Evolutionary conservation across 2,797 vertebrate genomes (phyloP).

Genomic region (Cryptoblepharus egeriae): DNA sequence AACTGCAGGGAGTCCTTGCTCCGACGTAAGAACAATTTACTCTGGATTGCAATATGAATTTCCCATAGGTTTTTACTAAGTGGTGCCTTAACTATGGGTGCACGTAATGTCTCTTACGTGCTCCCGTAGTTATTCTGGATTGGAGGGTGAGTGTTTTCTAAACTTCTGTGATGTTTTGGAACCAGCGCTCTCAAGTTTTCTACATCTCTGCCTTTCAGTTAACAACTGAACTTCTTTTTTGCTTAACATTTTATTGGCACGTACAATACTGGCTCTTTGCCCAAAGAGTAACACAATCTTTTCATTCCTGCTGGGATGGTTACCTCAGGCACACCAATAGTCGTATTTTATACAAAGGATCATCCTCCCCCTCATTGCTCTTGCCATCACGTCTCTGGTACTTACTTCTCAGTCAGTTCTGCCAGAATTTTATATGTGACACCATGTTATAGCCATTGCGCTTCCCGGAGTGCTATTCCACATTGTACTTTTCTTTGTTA

Average conservation of each 20-base stretch:
- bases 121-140: too few relatives aligned
- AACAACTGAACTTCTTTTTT: conserved; percentile 37
- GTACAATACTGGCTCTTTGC: conserved; percentile 62
- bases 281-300: conserved; percentile 61
- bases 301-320: conserved; percentile 28
- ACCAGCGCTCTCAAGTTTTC: not conserved
- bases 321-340: conserved; percentile 56
- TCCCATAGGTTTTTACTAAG: too few relatives aligned
- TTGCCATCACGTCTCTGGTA: conserved; percentile 27
- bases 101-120: too few relatives aligned
- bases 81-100: too few relatives aligned
- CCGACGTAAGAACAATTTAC: too few relatives aligned
- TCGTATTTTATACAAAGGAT: conserved; percentile 25
- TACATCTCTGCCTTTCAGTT: conserved; percentile 7
- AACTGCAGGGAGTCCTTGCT: too few relatives aligned
- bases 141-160: too few relatives aligned
- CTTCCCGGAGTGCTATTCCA: conserved; percentile 41
- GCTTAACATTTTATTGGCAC: conserved; percentile 63
- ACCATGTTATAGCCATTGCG: conserved; percentile 13
- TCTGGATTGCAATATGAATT: too few relatives aligned
- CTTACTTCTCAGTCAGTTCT: conserved; percentile 44
- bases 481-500: conserved; percentile 56
- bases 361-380: conserved; percentile 24
- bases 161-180: too few relatives aligned
- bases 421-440: conserved; percentile 31